phyloP scores from a whole-genome alignment of 2,113 vertebrate genomes.

The Hemiscyllium ocellatum region DNA sequence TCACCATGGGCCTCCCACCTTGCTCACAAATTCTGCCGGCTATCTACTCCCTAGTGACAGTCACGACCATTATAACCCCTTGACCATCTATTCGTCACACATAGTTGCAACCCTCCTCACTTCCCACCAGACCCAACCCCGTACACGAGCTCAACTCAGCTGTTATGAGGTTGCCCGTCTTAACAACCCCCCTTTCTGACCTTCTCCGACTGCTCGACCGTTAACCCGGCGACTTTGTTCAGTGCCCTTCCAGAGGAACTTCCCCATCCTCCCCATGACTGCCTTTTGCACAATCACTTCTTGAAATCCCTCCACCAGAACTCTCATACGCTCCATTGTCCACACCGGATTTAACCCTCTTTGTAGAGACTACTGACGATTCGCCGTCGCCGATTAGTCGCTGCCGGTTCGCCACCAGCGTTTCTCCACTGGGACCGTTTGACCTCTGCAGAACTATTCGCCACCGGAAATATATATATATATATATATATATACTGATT shows the following conservation, averaged over 20 bases:
- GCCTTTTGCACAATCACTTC: neutral
- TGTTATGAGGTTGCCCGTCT: neutral
- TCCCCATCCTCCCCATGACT: neutral
- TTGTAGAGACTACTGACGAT: too few species aligned
- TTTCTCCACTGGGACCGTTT: too few species aligned
- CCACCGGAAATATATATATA: too few species aligned
- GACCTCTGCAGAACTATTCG: too few species aligned
- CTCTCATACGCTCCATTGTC: neutral
- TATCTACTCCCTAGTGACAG: neutral
- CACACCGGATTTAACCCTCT: neutral
- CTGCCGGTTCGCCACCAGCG: too few species aligned
- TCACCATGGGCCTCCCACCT: neutral
- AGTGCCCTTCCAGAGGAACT: neutral
- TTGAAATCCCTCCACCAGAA: neutral
- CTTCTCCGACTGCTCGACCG: neutral
- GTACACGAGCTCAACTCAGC: neutral
- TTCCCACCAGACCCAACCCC: neutral
- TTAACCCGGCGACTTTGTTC: neutral
- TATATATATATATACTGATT: too few species aligned
- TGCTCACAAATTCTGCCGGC: neutral
- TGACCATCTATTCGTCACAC: neutral
- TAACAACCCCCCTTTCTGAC: neutral
- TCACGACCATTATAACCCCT: neutral
- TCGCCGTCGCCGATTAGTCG: too few species aligned
- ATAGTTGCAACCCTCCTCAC: neutral